These are phyloP conservation scores for Emys orbicularis DNA, from an alignment of 2,797 vertebrate species.

Conservation along the genomic window DNA sequence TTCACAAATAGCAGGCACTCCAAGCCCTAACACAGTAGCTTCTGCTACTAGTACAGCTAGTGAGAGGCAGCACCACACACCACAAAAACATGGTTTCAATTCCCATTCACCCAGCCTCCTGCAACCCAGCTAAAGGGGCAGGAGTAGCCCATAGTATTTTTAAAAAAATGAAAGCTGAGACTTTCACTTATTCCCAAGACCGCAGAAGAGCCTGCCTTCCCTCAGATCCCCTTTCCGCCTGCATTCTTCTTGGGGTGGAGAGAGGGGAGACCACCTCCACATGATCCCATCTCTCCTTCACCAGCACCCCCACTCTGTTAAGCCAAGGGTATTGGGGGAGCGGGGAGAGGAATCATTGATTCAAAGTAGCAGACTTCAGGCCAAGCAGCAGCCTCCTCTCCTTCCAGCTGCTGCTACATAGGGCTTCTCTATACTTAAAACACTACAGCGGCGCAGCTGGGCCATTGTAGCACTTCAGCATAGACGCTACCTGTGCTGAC, in stretches of 20 bases:
- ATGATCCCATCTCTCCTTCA: not conserved
- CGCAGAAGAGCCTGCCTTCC: not conserved
- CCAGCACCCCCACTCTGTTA: not conserved
- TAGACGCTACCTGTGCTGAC: not conserved
- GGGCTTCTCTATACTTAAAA: not conserved
- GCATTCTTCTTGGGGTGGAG: not conserved
- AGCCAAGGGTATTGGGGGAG: too few species aligned
- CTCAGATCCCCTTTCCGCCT: not conserved
- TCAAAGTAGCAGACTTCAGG: not conserved
- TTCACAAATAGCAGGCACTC: not conserved
- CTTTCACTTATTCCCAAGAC: too few species aligned
- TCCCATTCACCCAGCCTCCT: not conserved
- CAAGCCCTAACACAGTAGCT: not conserved
- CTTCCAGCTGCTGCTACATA: not conserved
- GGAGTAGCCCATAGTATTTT: not conserved
- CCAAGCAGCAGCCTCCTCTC: not conserved
- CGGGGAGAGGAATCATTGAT: not conserved
- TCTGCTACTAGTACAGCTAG: not conserved
- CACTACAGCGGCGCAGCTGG: not conserved
- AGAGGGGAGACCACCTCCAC: not conserved
- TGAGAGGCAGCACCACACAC: not conserved
- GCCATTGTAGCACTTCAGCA: not conserved
- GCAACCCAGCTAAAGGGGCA: not conserved
- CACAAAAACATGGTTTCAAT: not conserved
- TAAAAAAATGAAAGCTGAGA: not conserved